phyloP scores from a whole-genome alignment of 1,140 invertebrate genomes.

The Harpegnathos saltator region DNA sequence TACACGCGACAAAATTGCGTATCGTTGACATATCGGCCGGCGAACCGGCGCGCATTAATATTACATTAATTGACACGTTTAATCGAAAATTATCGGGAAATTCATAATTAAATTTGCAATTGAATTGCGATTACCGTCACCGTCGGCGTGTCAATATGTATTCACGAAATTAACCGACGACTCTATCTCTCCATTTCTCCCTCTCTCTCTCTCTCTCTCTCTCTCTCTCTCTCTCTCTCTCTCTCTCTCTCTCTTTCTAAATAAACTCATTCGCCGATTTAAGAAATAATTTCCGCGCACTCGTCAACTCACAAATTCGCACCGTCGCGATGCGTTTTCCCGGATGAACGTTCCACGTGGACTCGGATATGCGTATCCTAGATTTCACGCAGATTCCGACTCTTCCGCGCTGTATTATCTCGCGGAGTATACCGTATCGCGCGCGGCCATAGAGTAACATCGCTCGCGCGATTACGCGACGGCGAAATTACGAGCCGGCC shows the following conservation, averaged over 20 bases:
- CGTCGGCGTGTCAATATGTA: conserved; percentile 23
- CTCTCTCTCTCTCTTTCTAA: too few relatives aligned
- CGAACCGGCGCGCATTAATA: conserved; percentile 39
- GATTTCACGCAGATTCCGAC: neutral
- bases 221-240: too few relatives aligned
- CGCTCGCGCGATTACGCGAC: conserved; percentile 14
- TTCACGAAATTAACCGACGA: conserved; percentile 22
- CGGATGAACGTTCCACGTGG: too few relatives aligned
- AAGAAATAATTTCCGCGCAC: too few relatives aligned
- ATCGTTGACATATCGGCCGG: conserved; percentile 39
- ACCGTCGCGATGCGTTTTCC: too few relatives aligned
- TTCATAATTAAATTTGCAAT: conserved; percentile 52
- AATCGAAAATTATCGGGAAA: conserved; percentile 61
- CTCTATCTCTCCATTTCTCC: neutral
- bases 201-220: neutral
- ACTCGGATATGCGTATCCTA: too few relatives aligned
- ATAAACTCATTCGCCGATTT: too few relatives aligned
- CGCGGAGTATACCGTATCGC: neutral
- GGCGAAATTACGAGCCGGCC: conserved; percentile 14
- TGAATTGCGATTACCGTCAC: conserved; percentile 40
- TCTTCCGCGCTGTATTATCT: conserved; percentile 3
- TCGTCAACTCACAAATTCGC: too few relatives aligned
- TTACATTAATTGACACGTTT: conserved; percentile 59
- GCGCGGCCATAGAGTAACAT: conserved; percentile 8
- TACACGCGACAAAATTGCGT: conserved; percentile 48